Conservation (phyloP, 2,797 vertebrate species). For the Notamacropus eugenii region DNA sequence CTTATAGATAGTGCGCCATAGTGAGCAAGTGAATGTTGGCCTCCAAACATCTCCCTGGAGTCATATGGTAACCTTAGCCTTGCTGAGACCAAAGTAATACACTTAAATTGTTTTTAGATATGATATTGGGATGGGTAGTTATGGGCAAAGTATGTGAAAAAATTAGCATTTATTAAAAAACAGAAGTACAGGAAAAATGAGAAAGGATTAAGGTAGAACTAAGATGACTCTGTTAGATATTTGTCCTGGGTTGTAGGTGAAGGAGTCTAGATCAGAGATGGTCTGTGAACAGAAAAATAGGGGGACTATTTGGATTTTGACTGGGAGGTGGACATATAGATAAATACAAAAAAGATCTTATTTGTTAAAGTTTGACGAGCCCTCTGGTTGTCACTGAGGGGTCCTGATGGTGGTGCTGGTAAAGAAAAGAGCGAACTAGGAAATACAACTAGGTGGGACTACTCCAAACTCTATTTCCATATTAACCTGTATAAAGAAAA, state of each 20-base stretch:
- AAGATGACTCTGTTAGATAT: not conserved
- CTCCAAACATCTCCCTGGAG: no score
- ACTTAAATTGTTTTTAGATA: no score
- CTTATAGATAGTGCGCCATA: no score
- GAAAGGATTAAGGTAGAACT: not conserved
- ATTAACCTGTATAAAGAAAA: not conserved
- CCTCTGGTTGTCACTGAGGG: not conserved
- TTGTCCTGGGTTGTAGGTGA: not conserved
- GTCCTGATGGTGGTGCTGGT: not conserved
- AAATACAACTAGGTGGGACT: not conserved
- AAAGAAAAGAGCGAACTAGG: not conserved
- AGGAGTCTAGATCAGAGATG: not conserved
- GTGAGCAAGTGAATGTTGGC: no score
- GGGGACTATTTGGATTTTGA: not conserved
- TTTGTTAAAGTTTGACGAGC: not conserved
- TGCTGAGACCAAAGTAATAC: no score
- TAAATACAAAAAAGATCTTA: not conserved
- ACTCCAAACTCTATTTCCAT: not conserved
- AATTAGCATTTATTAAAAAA: not conserved
- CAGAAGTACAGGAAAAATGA: not conserved
- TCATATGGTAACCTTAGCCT: no score
- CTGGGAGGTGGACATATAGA: not conserved
- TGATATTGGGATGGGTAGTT: no score
- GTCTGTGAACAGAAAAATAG: not conserved
- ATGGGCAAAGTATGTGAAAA: no score